Evolutionary conservation across 2,113 vertebrate genomes (phyloP).

Genomic region (Centropristis striata): DNA sequence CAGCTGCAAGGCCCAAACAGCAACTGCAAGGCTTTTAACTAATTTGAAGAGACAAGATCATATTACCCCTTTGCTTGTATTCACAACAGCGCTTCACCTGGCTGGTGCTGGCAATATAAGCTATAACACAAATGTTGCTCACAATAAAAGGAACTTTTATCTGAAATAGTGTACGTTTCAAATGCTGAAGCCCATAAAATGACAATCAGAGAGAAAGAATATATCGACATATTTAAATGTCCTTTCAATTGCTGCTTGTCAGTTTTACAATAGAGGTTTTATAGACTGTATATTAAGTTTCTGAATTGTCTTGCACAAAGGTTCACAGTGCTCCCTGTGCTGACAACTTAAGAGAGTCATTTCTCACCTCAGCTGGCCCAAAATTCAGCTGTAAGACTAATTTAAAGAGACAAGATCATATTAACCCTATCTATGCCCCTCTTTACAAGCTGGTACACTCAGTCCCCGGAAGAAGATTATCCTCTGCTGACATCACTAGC

Average conservation of each 20-base stretch:
- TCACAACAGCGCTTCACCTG: slow-evolving; percentile 61
- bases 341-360: slow-evolving; percentile 3
- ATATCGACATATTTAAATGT: neutral
- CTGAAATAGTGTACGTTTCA: neutral
- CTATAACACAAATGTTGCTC: slow-evolving; percentile 2
- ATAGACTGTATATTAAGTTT: slow-evolving; percentile 6
- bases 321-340: neutral
- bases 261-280: slow-evolving; percentile 3
- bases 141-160: neutral
- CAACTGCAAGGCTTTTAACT: slow-evolving; percentile 73
- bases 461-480: slow-evolving; percentile 40
- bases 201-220: neutral
- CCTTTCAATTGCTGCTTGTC: neutral
- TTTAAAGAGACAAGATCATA: slow-evolving; percentile 50
- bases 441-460: slow-evolving; percentile 46
- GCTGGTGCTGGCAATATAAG: slow-evolving; percentile 24
- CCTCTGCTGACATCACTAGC: slow-evolving; percentile 1
- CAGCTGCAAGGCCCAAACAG: slow-evolving; percentile 46
- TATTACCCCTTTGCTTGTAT: slow-evolving; percentile 59
- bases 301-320: slow-evolving; percentile 18
- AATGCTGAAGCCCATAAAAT: neutral
- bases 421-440: slow-evolving; percentile 30
- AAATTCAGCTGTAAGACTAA: slow-evolving; percentile 42
- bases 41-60: slow-evolving; percentile 73
- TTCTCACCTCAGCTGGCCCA: slow-evolving; percentile 29